Conservation (phyloP, 2,888 invertebrate species). For the Synergus gifuensis region DNA sequence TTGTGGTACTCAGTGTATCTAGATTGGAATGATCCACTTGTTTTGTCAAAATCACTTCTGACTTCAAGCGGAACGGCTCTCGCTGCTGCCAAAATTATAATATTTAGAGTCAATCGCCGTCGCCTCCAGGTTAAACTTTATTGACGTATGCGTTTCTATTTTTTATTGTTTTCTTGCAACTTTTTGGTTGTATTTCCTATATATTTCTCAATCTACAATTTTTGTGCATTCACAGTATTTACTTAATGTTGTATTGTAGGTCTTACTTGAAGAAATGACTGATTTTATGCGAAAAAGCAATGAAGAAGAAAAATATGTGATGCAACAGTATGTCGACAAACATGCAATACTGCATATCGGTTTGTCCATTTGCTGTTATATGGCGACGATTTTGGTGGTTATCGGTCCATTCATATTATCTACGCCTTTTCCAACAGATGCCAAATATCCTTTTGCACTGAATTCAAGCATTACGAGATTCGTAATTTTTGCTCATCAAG, state of each 20-base stretch:
- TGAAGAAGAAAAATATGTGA: conserved; percentile 9
- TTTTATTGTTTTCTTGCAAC: too few relatives aligned
- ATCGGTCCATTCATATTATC: not conserved
- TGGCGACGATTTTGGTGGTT: not conserved
- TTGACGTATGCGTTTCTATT: too few relatives aligned
- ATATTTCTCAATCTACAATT: too few relatives aligned
- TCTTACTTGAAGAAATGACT: not conserved
- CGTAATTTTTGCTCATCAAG: conserved; percentile 4
- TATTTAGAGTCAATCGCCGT: conserved; percentile 1
- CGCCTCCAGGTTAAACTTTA: not conserved
- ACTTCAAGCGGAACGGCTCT: conserved; percentile 37
- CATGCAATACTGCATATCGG: conserved; percentile 3
- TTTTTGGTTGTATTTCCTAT: not conserved
- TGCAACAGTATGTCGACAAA: conserved; percentile 12
- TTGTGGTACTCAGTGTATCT: conserved; percentile 38
- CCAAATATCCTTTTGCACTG: conserved; percentile 18
- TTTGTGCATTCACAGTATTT: too few relatives aligned
- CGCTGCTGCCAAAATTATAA: conserved; percentile 28
- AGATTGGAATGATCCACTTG: conserved; percentile 37
- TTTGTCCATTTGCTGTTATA: not conserved
- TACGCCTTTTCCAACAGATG: conserved; percentile 21
- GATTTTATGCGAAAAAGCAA: not conserved
- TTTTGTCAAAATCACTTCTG: conserved; percentile 42
- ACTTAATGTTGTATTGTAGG: not conserved
- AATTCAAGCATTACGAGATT: not conserved